Conservation (phyloP, 2,113 vertebrate species). For the Mugil cephalus region DNA sequence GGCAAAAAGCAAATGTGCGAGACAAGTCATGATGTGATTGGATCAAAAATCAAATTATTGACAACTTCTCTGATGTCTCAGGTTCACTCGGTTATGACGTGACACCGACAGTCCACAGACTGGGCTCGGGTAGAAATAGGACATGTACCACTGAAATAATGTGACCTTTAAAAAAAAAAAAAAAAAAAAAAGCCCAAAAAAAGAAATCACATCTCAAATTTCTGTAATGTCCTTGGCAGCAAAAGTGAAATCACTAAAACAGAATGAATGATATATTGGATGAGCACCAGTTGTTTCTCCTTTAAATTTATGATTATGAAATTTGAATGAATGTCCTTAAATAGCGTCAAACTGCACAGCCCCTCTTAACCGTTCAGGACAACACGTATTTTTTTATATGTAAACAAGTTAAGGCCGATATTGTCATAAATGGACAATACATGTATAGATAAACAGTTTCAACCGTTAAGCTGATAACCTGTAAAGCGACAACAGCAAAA, state of each 20-base stretch:
- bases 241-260: constrained; percentile 38
- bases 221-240: constrained; percentile 63
- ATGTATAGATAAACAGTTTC: constrained; percentile 50
- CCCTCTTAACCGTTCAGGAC: constrained; percentile 44
- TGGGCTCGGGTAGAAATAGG: constrained; percentile 26
- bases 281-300: constrained; percentile 17
- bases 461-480: constrained; percentile 28
- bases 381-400: constrained; percentile 52
- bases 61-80: not conserved
- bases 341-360: constrained; percentile 52
- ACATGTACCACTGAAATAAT: constrained; percentile 45
- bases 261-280: constrained; percentile 1
- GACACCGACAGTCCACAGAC: constrained; percentile 12
- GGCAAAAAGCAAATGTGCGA: constrained; percentile 62
- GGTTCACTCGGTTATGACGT: constrained; percentile 16
- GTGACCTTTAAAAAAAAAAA: not conserved
- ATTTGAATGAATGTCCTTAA: constrained; percentile 51
- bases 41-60: constrained; percentile 20
- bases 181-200: too few species aligned
- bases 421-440: constrained; percentile 56
- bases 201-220: constrained; percentile 22
- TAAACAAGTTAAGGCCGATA: constrained; percentile 83
- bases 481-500: constrained; percentile 51
- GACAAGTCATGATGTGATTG: constrained; percentile 11
- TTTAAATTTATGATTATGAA: constrained; percentile 26